Evolutionary conservation across 1,140 invertebrate species (phyloP).

Genomic region (Drosophila repleta): DNA sequence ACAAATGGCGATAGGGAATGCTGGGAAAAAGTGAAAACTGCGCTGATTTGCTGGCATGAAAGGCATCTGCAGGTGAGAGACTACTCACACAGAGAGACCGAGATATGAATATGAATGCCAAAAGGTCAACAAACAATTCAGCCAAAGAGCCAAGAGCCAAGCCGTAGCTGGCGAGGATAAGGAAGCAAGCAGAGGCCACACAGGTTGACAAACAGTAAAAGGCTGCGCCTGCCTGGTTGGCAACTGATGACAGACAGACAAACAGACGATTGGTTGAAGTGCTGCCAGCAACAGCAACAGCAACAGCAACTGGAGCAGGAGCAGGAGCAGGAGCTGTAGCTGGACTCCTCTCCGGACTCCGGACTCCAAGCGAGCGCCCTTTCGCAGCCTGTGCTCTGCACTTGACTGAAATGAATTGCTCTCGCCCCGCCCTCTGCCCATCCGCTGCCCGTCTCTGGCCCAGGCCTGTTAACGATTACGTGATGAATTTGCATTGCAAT

Average conservation of each 20-base stretch:
- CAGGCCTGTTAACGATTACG: slow-evolving; percentile 65
- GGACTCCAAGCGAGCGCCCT: slow-evolving; percentile 33
- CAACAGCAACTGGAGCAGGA: slow-evolving; percentile 4
- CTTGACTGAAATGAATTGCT: slow-evolving; percentile 67
- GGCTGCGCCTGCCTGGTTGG: slow-evolving; percentile 40
- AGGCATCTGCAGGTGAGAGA: not conserved
- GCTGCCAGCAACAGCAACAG: slow-evolving; percentile 17
- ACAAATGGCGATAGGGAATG: slow-evolving; percentile 21
- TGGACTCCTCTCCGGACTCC: not conserved
- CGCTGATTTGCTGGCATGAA: slow-evolving; percentile 8
- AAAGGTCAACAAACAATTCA: slow-evolving; percentile 53
- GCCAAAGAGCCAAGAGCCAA: slow-evolving; percentile 35
- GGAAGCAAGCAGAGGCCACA: slow-evolving; percentile 23
- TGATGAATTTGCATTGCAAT: slow-evolving; percentile 71
- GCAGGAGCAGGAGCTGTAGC: not conserved
- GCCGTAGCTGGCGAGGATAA: not conserved
- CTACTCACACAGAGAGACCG: not conserved
- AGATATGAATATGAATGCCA: slow-evolving; percentile 49
- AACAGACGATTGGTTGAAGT: slow-evolving; percentile 21
- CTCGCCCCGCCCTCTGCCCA: not conserved
- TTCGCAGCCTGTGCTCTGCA: slow-evolving; percentile 48
- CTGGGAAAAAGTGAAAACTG: slow-evolving; percentile 14
- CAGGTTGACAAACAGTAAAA: slow-evolving; percentile 48
- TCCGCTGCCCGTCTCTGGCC: slow-evolving; percentile 2
- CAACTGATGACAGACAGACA: slow-evolving; percentile 46